Percentiles rank a stretch among this genome's conserved stretches.
Evolutionary conservation across 2,113 vertebrate species (phyloP).

Genomic region (Pelobates fuscus): DNA sequence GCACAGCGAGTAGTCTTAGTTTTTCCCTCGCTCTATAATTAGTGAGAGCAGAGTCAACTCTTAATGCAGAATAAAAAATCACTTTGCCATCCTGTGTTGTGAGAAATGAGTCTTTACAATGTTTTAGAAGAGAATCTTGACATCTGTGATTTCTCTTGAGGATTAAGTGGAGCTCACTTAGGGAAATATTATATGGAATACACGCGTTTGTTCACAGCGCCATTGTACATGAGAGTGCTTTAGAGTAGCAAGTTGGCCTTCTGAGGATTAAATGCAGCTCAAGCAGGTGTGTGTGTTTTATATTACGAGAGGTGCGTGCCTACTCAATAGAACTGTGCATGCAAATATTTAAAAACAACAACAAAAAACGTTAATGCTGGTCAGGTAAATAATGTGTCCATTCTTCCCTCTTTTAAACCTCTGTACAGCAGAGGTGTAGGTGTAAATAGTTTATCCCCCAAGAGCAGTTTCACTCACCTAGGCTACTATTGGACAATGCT

Average conservation of each 20-base stretch:
- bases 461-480: too few relatives aligned
- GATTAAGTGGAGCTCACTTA: constrained; percentile 16
- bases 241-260: not conserved
- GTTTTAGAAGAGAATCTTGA: not conserved
- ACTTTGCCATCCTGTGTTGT: constrained; percentile 3
- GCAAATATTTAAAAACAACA: too few relatives aligned
- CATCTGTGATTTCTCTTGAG: constrained; percentile 13
- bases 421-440: too few relatives aligned
- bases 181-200: not conserved
- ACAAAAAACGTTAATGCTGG: too few relatives aligned
- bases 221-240: not conserved
- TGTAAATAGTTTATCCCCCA: too few relatives aligned
- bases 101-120: not conserved
- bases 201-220: not conserved
- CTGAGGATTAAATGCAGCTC: not conserved
- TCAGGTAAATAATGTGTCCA: too few relatives aligned
- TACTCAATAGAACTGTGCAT: too few relatives aligned
- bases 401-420: too few relatives aligned
- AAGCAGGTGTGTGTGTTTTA: too few relatives aligned
- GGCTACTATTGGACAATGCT: too few relatives aligned
- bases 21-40: not conserved
- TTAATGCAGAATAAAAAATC: constrained; percentile 38
- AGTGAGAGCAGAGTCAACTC: constrained; percentile 5
- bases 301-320: too few relatives aligned
- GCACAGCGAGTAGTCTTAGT: constrained; percentile 2